These are phyloP conservation scores for Terrapene triunguis DNA, from an alignment of 2,113 vertebrate genomes.

Conservation along the genomic window DNA sequence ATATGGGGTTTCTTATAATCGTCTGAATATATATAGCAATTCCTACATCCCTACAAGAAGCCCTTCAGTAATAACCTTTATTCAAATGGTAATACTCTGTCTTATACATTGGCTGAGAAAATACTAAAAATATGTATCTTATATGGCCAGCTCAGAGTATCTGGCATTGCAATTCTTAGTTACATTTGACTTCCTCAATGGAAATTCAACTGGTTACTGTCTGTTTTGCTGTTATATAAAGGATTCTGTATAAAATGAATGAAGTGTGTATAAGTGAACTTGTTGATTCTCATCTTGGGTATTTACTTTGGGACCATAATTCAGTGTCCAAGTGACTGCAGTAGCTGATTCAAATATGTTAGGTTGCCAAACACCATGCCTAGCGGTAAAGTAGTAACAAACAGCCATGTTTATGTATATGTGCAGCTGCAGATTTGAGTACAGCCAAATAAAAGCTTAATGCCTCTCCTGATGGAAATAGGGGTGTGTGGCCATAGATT, in stretches of 20 bases:
- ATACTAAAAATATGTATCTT: neutral
- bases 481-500: neutral
- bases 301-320: slow-evolving; percentile 37
- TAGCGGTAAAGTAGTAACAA: slow-evolving; percentile 35
- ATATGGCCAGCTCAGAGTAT: neutral
- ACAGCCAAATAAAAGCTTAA: neutral
- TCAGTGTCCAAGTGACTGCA: slow-evolving; percentile 23
- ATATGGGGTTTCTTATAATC: neutral
- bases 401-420: slow-evolving; percentile 15
- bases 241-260: neutral
- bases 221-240: slow-evolving; percentile 4
- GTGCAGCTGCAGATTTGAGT: slow-evolving; percentile 45
- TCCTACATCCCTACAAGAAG: neutral
- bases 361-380: slow-evolving; percentile 39
- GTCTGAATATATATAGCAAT: neutral
- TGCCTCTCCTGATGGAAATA: slow-evolving; percentile 16
- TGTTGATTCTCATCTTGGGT: slow-evolving; percentile 8
- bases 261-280: neutral
- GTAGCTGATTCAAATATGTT: slow-evolving; percentile 37
- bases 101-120: neutral
- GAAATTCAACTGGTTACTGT: neutral
- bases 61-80: neutral
- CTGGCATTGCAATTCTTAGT: neutral
- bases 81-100: neutral
- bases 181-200: slow-evolving; percentile 2